Base-by-base conservation (phyloP, 2,888 invertebrate species). In the Mechanitis messenoides region DNA sequence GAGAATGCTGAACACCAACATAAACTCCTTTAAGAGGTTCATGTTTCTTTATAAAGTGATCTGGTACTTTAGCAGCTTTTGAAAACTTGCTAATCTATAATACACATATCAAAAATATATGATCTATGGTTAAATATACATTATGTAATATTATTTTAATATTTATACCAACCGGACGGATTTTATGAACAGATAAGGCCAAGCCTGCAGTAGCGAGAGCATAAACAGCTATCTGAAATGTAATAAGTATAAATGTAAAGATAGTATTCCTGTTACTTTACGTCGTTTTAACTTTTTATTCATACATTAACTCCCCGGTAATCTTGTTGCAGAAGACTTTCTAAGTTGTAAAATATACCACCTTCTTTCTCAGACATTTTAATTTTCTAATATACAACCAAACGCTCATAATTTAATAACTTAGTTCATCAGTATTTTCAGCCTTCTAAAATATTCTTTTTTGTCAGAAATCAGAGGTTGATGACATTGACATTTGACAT, bases 81-180 rank as follows among this genome's bases (percentile, higher is more conserved):
- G 90, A 91, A 76, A 92, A 93, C 81, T 92, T 93, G 78, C 92
- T 91, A 76, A 93, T 90, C 93, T 93, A 59, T 38, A 65, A 75
- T 68, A 75, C 72, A 70, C 56, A 71, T 69, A 68, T 63, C 71
- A 67, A 46, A 60, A 60, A 68, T 61, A 69, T 71, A 69, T 6
- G 38, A 47, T 35, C n/a, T 35, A 53, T 47, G 35, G 42, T 42
- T 7, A 42, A 9, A 1, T 42, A 42, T 42, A 42, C 11, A n/a
- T 57, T 46, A 33, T 50, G 50, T 50, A 50, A 50, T 50, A 47
- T 33, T 20, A 20, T 20, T 20, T 20, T 47, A 47, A 31, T 11
- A 31, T 45, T 3, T 28, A 63, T 73, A 88, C 84, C 81, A 86
- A 93, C 92, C 75, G 93, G 93, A 74, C 92, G 90, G 66, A 92